Base-by-base conservation (phyloP, 2,888 invertebrate genomes). In the Frankliniella intonsa region DNA sequence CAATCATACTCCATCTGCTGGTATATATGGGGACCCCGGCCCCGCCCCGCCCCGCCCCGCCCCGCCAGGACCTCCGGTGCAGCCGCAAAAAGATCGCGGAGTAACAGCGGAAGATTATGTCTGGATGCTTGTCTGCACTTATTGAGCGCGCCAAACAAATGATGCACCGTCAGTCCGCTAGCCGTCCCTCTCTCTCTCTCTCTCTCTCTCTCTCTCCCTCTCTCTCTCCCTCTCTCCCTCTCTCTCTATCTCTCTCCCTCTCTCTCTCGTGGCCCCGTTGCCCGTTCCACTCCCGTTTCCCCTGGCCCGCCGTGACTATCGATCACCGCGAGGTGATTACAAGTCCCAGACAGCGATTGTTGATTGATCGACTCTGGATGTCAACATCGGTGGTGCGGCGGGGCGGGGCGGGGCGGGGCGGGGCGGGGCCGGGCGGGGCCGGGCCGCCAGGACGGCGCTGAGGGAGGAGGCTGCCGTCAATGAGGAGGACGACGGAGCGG, bases 151-250 rank as follows among this genome's bases (percentile, higher is more conserved):
- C 62, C 62, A 62, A 62, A 62, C 62, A 62, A 62, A 62, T 62
- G 62, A 62, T n/a, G 62, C 38, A 38, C 38, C 38, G 38, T 38
- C 38, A 38, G 38, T 38, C 38, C 38, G 38, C 38, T 38, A 38
- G 38, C 19, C 0, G 62, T 69, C 69, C 22, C 69, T 69, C 69
- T 69, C 69, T 69, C 69, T 69, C 69, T 69, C 69, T 69, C 69
- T 69, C 69, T 22, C 69, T 69, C 69, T 65, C 65, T 65, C 65
- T 65, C 65, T 65, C 65, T 65, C 65, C 12, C 65, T 65, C 65
- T n/a, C 65, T 65, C 65, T 65, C 65, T 65, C 65, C 12, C 65
- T 65, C 65, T 65, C 65, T 65, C 65, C 12, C 65, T 65, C 65
- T 65, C 65, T 65, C 65, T 65, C 65, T 65, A 5, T 65, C 65